Conservation (phyloP, 2,888 invertebrate species). For the Stictocephala bisonia region DNA sequence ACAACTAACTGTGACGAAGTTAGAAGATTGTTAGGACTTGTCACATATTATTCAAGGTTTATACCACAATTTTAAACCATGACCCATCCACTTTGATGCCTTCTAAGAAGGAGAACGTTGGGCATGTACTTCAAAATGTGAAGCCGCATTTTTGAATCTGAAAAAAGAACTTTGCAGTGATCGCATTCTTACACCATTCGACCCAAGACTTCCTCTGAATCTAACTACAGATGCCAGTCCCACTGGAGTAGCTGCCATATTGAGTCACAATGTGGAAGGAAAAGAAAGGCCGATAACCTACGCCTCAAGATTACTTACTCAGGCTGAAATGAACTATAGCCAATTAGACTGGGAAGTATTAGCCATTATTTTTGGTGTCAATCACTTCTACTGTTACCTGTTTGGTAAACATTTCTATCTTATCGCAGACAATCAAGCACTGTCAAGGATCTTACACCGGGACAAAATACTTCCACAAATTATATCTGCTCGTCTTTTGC, state of each 20-base stretch:
- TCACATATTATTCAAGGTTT: conserved; percentile 52
- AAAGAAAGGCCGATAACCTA: conserved; percentile 47
- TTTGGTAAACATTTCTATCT: conserved; percentile 41
- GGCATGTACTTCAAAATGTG: conserved; percentile 52
- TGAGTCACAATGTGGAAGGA: conserved; percentile 49
- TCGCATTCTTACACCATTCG: conserved; percentile 53
- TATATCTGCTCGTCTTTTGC: conserved; percentile 30
- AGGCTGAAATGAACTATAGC: conserved; percentile 47
- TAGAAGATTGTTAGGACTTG: conserved; percentile 47
- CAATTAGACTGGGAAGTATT: conserved; percentile 52
- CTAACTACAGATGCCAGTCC: conserved; percentile 53
- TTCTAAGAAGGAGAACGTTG: conserved; percentile 51
- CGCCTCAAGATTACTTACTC: conserved; percentile 46
- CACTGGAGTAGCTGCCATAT: conserved; percentile 46
- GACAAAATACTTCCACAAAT: conserved; percentile 34
- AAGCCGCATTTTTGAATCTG: conserved; percentile 54
- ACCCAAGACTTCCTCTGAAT: conserved; percentile 52
- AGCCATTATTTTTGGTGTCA: conserved; percentile 48
- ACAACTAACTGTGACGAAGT: conserved; percentile 39
- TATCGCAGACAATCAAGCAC: conserved; percentile 49
- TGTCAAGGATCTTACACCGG: too few relatives aligned
- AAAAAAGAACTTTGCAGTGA: conserved; percentile 56
- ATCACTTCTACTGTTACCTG: conserved; percentile 46
- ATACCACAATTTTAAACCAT: conserved; percentile 49
- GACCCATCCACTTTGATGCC: conserved; percentile 50